phyloP scores from a whole-genome alignment of 1,140 invertebrate species.

The Sweltsa coloradensis region DNA sequence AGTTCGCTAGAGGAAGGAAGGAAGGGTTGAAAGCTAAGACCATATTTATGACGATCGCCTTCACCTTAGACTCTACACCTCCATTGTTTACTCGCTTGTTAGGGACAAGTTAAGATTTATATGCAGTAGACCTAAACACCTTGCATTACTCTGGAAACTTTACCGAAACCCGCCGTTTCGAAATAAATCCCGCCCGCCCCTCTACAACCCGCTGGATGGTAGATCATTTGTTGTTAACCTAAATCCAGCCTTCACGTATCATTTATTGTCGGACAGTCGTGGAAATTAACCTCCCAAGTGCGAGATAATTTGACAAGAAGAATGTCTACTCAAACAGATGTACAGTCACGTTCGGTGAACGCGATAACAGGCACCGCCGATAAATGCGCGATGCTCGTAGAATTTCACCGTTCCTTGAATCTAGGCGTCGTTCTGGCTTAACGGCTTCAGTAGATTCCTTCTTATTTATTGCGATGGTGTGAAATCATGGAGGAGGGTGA shows the following conservation, averaged over 20 bases:
- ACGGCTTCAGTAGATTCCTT: too few relatives aligned
- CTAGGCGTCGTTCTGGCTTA: too few relatives aligned
- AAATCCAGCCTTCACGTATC: constrained; percentile 1
- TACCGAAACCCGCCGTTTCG: background rate
- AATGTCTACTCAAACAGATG: background rate
- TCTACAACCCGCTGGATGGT: background rate
- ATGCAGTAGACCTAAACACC: background rate
- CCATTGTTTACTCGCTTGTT: constrained; percentile 2
- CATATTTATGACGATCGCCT: constrained; percentile 3
- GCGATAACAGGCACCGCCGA: too few relatives aligned
- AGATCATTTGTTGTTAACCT: too few relatives aligned
- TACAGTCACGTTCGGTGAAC: too few relatives aligned
- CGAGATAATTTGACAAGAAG: constrained; percentile 7
- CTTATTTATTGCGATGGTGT: constrained; percentile 2
- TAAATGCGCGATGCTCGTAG: too few relatives aligned
- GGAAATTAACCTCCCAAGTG: constrained; percentile 2
- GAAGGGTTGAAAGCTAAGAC: constrained; percentile 1
- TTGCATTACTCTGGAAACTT: background rate
- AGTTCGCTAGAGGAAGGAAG: background rate
- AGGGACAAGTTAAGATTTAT: background rate
- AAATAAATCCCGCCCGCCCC: background rate
- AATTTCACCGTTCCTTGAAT: too few relatives aligned
- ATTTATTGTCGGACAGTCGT: constrained; percentile 1
- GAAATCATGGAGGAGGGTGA: constrained; percentile 2
- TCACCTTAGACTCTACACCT: constrained; percentile 4